A percentile compares a stretch with the other conserved stretches of the same genome.
Conservation (phyloP, 1,140 invertebrate species). For the Pissodes strobi region DNA sequence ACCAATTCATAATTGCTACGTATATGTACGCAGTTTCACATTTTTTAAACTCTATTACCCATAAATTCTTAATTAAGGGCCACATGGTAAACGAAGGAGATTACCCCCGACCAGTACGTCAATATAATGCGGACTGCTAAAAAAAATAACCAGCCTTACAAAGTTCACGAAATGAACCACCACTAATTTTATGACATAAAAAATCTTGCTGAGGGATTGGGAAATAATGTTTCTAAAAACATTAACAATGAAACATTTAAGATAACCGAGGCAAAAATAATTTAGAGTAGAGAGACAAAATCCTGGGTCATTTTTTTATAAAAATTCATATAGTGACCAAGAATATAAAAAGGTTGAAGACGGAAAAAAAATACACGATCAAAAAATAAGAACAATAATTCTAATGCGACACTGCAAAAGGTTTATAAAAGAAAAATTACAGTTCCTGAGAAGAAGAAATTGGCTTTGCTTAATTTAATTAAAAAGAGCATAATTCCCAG, state of each 20-base stretch:
- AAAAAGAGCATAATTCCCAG: not conserved
- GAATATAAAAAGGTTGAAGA: not conserved
- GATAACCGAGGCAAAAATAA: not conserved
- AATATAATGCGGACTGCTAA: not conserved
- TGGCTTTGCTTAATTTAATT: not conserved
- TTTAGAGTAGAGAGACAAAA: not conserved
- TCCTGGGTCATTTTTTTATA: constrained; percentile 2
- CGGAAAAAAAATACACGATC: not conserved
- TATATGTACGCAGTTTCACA: not conserved
- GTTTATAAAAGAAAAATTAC: not conserved
- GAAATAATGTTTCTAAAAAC: not conserved
- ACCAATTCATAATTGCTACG: not conserved
- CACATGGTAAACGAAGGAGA: constrained; percentile 56
- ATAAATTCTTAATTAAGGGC: constrained; percentile 53
- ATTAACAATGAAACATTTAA: not conserved
- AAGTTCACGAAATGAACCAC: not conserved
- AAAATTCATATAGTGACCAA: constrained; percentile 5
- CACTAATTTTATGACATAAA: constrained; percentile 3
- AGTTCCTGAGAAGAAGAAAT: not conserved
- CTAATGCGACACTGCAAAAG: not conserved
- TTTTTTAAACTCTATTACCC: constrained; percentile 37
- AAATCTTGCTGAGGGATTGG: not conserved
- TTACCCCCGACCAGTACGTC: constrained; percentile 1
- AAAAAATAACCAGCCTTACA: not conserved
- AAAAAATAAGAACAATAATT: not conserved